A percentile compares a stretch with the other conserved stretches of the same genome.
phyloP scores from a whole-genome alignment of 2,797 vertebrate genomes.

The Acipenser ruthenus region DNA sequence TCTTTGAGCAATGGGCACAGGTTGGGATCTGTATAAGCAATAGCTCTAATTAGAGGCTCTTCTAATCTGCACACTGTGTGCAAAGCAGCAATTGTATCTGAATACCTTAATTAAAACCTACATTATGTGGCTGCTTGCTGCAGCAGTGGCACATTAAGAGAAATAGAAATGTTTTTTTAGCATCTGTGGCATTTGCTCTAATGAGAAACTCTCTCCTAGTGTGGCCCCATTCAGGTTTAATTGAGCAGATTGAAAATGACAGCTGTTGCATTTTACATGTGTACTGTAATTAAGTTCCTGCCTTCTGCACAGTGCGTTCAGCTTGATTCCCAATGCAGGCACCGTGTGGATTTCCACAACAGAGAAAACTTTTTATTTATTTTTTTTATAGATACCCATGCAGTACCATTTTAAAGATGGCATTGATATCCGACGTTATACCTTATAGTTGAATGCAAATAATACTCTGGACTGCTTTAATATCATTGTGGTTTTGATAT shows the following conservation, averaged over 20 bases:
- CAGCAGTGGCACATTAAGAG: conserved; percentile 46
- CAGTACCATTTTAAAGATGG: no score
- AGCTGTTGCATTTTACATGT: conserved; percentile 19
- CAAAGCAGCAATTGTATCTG: conserved; percentile 36
- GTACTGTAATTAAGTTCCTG: conserved; percentile 13
- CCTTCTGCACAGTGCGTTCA: no score
- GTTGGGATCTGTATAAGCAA: background rate
- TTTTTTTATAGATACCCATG: no score
- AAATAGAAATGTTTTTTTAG: conserved; percentile 41
- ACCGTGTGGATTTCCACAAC: no score
- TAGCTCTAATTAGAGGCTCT: conserved; percentile 22
- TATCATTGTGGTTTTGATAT: no score
- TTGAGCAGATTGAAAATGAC: conserved; percentile 32
- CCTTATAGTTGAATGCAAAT: no score
- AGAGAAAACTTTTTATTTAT: no score
- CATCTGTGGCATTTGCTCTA: conserved; percentile 49
- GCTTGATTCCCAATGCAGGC: no score
- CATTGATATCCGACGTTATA: no score
- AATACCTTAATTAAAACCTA: conserved; percentile 48
- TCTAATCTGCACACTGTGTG: conserved; percentile 28
- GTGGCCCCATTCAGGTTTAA: conserved; percentile 36
- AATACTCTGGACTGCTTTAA: no score
- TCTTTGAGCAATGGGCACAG: background rate
- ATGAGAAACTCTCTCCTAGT: conserved; percentile 40
- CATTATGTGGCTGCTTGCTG: conserved; percentile 44